Evolutionary conservation across 2,888 invertebrate species (phyloP), one percentile per base, ranked within the genome.

Genomic region (Homarus gammarus): DNA sequence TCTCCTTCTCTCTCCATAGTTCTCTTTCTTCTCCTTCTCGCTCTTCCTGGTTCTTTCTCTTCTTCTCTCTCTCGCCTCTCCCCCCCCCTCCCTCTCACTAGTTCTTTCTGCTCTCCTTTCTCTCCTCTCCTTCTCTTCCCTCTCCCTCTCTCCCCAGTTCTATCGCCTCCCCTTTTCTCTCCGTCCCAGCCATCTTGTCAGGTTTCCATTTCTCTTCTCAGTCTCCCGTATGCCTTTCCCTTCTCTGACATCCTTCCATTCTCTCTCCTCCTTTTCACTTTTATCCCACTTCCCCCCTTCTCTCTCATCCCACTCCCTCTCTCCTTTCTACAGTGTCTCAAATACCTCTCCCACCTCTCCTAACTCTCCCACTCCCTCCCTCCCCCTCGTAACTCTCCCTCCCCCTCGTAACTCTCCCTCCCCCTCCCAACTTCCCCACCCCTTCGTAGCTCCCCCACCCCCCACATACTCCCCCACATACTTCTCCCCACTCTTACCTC

Each of bases 381-480:
- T 40, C 44, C 18, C 22, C 51, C 22, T 51, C 51, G 18, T 6
- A n/a, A 2, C 75, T 40, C 44, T 38, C 75, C n/a, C 44, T 22
- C 44, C n/a, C 75, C n/a, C 44, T 40, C 75, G 15, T 44, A 27
- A 44, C 27, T 44, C 75, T 75, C 75, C 44, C 75, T 75, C 75
- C 44, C 75, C 44, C 75, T 75, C 75, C 44, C 75, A n/a, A 22
- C 31, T 33, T 72, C 72, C 31, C 72, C n/a, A 38, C n/a, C 77
- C n/a, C 77, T 44, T 44, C n/a, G 3, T 22, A 2, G 40, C 44
- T 15, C 40, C 31, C 77, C 18, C 77, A 77, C 38, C 40, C n/a
- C 77, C n/a, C 77, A 77, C 77, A 77, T 44, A 77, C 77, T 40
- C 44, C 36, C 44, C 36, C 77, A 77, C 44, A 73, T 44, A 77